phyloP scores from a whole-genome alignment of 2,113 vertebrate genomes.

The Misgurnus mizolepis region DNA sequence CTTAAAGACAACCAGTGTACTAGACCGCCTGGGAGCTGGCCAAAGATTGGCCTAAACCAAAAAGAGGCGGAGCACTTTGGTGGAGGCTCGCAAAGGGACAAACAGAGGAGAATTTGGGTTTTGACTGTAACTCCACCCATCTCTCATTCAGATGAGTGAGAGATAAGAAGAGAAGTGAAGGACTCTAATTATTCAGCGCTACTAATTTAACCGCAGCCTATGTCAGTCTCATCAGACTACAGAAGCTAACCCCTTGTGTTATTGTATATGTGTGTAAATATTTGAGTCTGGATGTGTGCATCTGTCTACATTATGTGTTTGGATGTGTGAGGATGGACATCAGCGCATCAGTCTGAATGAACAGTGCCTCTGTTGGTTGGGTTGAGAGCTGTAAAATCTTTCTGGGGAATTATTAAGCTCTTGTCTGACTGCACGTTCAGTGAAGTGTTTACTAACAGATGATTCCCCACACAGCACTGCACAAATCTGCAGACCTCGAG shows the following conservation, averaged over 20 bases:
- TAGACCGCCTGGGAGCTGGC: conserved; percentile 6
- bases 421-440: not conserved
- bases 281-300: not conserved
- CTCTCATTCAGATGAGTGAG: not conserved
- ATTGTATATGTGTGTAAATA: not conserved
- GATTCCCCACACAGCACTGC: not conserved
- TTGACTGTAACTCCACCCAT: not conserved
- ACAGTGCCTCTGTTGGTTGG: not conserved
- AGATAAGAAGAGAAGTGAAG: not conserved
- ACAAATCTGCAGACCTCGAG: not conserved
- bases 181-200: conserved; percentile 4
- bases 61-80: not conserved
- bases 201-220: conserved; percentile 26
- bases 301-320: not conserved
- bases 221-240: not conserved
- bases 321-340: not conserved
- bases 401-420: not conserved
- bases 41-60: conserved; percentile 1
- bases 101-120: not conserved
- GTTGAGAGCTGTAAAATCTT: not conserved
- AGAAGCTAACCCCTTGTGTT: not conserved
- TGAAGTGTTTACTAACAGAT: not conserved
- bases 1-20: not conserved
- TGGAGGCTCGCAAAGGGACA: conserved; percentile 16
- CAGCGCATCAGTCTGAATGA: not conserved